Evolutionary conservation across 2,888 invertebrate species (phyloP).

Genomic region (Pegoplata infirma): DNA sequence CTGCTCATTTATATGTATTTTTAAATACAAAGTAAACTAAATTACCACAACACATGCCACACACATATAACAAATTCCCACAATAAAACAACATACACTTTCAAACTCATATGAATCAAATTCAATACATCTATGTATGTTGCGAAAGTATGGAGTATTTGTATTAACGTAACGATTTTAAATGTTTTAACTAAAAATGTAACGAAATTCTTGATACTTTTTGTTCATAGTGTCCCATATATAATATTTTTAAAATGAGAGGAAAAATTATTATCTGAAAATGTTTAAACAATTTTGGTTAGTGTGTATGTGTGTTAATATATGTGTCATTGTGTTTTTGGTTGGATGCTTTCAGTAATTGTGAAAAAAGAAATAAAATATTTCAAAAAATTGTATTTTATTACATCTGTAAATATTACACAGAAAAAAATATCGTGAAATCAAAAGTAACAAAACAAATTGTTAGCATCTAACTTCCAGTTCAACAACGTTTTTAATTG

Average conservation of each 20-base stretch:
- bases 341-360: slow-evolving; percentile 1
- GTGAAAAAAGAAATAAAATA: neutral
- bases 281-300: neutral
- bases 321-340: slow-evolving; percentile 2
- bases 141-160: neutral
- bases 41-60: slow-evolving; percentile 38
- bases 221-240: neutral
- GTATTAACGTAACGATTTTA: neutral
- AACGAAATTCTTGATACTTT: neutral
- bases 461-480: no score
- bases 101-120: neutral
- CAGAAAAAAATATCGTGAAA: no score
- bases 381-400: slow-evolving; percentile 14
- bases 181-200: neutral
- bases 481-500: no score
- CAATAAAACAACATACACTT: neutral
- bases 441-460: no score
- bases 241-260: neutral
- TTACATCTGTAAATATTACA: neutral
- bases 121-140: neutral
- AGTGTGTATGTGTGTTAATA: slow-evolving; percentile 20
- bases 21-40: slow-evolving; percentile 34
- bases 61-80: neutral
- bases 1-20: neutral
- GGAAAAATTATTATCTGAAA: neutral